Evolutionary conservation across 2,797 vertebrate species (phyloP).

Genomic region (Etheostoma perlongum): DNA sequence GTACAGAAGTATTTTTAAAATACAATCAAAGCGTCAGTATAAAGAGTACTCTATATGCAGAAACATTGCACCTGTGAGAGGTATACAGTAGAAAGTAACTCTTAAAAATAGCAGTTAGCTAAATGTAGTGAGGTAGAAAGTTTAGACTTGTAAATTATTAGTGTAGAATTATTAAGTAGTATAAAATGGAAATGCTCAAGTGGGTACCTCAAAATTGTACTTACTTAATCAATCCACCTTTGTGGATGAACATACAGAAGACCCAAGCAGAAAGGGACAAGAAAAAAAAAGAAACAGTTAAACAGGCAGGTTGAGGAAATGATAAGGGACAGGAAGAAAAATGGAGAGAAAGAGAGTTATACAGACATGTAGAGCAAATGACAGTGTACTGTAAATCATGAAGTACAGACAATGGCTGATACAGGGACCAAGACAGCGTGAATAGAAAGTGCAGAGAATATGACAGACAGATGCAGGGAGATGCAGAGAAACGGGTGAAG

Average conservation of each 20-base stretch:
- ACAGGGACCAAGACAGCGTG: constrained; percentile 7
- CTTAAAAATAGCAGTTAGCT: background rate
- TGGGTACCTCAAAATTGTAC: background rate
- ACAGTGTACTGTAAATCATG: constrained; percentile 25
- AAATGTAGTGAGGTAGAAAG: background rate
- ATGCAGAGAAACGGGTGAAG: constrained; percentile 54
- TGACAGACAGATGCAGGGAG: constrained; percentile 35
- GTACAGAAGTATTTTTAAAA: no score
- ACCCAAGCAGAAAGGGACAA: background rate
- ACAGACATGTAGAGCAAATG: constrained; percentile 17
- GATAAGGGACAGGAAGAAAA: constrained; percentile 9
- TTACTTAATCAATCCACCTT: background rate
- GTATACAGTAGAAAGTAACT: no score
- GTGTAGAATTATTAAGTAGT: background rate
- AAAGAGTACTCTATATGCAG: background rate
- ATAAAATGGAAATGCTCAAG: background rate
- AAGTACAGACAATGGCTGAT: constrained; percentile 19
- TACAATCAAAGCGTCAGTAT: background rate
- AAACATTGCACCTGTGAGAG: background rate
- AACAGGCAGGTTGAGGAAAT: constrained; percentile 12
- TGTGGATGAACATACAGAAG: constrained; percentile 1
- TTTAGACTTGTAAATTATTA: background rate
- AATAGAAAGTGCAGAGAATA: constrained; percentile 37
- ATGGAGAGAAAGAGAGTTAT: background rate
- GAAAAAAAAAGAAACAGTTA: constrained; percentile 4